Evolutionary conservation across 2,888 invertebrate species (phyloP), one percentile per base, ranked within the genome.

Genomic region (Hesperia comma): DNA sequence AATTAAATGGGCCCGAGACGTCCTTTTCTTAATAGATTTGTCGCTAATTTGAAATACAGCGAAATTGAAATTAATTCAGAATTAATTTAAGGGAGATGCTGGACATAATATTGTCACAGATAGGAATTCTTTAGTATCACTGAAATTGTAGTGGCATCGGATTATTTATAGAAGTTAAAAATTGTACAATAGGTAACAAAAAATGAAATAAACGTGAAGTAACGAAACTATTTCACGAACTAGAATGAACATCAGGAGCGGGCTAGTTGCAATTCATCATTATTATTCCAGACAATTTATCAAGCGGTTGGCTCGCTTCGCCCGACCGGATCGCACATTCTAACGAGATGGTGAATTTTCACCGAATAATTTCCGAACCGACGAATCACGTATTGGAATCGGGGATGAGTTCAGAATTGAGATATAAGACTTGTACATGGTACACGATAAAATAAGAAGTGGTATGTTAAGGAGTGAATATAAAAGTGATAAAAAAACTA

Each of bases 231-330:
- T 76, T 81, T 80, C 82, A 85, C 85, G 87, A 87, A 87, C 87
- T 88, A 87, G 86, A 85, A 85, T 82, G 79, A 85, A 86, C 86
- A 87, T 84, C 79, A 79, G 83, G 82, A 85, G 81, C 85, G 82
- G 80, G 79, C 85, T 88, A 90, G 92, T 88, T 90, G 92, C 92
- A 92, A 92, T 92, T 91, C 91, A 92, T 92, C 92, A 92, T 92
- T 92, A 92, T 92, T 92, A 92, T 92, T 92, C 92, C 92, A 90
- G 91, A 90, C 92, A 91, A 92, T 92, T 92, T 92, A 92, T 92
- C 92, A 92, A 91, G 90, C 90, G 92, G 91, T 91, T 90, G 89
- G 92, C 88, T 88, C 88, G 88, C 86, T 81, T 83, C 86, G 80
- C 87, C 81, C 87, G 85, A 82, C 85, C 82, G 89, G 84, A 85